A percentile compares a stretch with the other conserved stretches of the same genome.
These are phyloP conservation scores for Rhynchotus rufescens DNA, from an alignment of 2,797 vertebrate genomes.

Conservation along the genomic window DNA sequence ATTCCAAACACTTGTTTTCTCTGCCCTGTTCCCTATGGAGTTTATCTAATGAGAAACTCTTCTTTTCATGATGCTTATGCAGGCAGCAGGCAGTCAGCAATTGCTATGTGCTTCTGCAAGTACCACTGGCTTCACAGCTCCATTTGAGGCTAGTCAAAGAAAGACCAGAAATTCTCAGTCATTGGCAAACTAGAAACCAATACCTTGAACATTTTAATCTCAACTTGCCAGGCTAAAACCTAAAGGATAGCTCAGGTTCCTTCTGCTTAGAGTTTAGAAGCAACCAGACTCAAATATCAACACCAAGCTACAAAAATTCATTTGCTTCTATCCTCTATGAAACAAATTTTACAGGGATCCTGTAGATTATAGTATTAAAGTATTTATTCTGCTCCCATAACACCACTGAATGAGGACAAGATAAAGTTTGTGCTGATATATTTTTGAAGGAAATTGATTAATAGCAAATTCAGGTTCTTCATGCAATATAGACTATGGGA, in stretches of 20 bases:
- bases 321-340: not conserved
- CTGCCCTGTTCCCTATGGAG: not conserved
- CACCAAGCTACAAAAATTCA: not conserved
- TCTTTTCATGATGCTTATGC: not conserved
- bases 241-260: not conserved
- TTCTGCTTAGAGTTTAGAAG: not conserved
- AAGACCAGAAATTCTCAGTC: not conserved
- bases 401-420: not conserved
- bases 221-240: not conserved
- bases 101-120: not conserved
- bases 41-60: not conserved
- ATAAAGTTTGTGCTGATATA: not conserved
- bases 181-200: not conserved
- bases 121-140: not conserved
- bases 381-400: not conserved
- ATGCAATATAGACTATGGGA: not conserved
- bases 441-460: not conserved
- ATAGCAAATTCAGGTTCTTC: not conserved
- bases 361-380: not conserved
- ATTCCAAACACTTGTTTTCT: not conserved
- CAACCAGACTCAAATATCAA: not conserved
- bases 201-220: accelerated
- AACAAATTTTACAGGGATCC: not conserved
- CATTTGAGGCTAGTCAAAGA: not conserved
- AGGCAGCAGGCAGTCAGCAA: not conserved